Conservation (phyloP, 2,888 invertebrate genomes). For the Melieria crassipennis region DNA sequence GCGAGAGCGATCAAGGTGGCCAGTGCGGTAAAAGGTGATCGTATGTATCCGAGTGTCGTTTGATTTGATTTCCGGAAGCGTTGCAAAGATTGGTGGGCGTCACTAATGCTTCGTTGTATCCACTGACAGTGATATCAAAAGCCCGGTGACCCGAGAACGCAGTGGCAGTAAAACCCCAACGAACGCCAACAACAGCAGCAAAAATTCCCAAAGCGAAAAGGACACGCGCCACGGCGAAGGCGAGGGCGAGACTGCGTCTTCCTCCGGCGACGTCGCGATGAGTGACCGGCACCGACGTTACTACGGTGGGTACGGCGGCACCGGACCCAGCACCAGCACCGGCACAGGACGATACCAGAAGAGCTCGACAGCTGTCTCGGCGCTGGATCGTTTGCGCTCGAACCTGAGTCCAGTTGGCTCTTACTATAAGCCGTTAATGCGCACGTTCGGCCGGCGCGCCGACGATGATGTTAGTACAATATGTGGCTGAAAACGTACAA, state of each 20-base stretch:
- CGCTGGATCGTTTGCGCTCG: constrained; percentile 63
- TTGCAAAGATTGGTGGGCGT: too few species aligned
- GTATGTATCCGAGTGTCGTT: too few species aligned
- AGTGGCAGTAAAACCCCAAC: constrained; percentile 53
- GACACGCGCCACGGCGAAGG: constrained; percentile 36
- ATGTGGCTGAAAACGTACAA: constrained; percentile 13
- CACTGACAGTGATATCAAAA: constrained; percentile 42
- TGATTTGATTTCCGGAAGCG: too few species aligned
- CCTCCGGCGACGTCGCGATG: constrained; percentile 53
- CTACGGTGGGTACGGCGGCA: constrained; percentile 54
- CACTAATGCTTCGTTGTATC: too few species aligned
- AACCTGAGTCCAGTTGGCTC: constrained; percentile 64
- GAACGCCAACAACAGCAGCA: constrained; percentile 37
- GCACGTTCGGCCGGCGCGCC: constrained; percentile 57
- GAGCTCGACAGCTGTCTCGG: constrained; percentile 58
- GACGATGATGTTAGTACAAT: constrained; percentile 62
- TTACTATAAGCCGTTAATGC: constrained; percentile 65
- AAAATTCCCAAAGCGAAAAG: constrained; percentile 40
- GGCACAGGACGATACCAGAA: constrained; percentile 58
- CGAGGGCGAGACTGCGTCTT: constrained; percentile 23
- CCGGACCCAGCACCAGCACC: constrained; percentile 39
- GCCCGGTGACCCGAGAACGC: constrained; percentile 40
- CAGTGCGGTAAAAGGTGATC: too few species aligned
- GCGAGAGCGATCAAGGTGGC: too few species aligned
- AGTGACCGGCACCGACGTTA: constrained; percentile 63